Evolutionary conservation across 2,888 invertebrate species (phyloP).

Genomic region (Torymus texanus): DNA sequence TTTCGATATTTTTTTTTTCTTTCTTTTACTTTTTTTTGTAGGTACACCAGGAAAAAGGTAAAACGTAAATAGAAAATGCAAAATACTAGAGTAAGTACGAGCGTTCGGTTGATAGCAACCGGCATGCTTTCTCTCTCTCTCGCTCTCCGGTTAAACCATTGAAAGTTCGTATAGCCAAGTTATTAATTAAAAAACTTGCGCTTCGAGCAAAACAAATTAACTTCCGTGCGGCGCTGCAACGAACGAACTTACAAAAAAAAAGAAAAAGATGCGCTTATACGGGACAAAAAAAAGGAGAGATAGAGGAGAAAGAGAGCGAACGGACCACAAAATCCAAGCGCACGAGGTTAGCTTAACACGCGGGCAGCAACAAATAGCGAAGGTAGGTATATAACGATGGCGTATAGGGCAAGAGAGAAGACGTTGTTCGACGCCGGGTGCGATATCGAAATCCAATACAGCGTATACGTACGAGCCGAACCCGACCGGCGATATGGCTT

Average conservation of each 20-base stretch:
- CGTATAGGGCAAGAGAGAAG: background rate
- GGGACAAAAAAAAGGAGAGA: background rate
- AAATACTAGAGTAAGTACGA: no score
- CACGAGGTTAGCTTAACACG: background rate
- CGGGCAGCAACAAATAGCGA: conserved; percentile 4
- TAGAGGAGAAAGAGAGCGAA: background rate
- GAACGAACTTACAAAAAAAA: background rate
- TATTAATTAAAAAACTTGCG: conserved; percentile 40
- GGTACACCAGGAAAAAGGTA: no score
- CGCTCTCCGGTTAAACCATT: background rate
- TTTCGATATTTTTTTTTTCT: no score
- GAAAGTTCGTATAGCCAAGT: conserved; percentile 1
- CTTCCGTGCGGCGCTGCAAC: background rate
- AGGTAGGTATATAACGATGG: background rate
- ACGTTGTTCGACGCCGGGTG: conserved; percentile 16
- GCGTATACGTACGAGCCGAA: background rate
- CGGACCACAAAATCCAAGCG: background rate
- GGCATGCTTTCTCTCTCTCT: background rate
- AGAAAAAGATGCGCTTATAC: no score
- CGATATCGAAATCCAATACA: conserved; percentile 46
- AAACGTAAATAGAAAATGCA: no score
- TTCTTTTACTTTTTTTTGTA: no score
- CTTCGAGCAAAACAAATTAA: conserved; percentile 1
- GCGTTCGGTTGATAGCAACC: background rate
- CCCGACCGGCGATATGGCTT: conserved; percentile 14